These are phyloP conservation scores for Calameuta filiformis DNA, from an alignment of 2,888 invertebrate genomes.

Conservation along the genomic window DNA sequence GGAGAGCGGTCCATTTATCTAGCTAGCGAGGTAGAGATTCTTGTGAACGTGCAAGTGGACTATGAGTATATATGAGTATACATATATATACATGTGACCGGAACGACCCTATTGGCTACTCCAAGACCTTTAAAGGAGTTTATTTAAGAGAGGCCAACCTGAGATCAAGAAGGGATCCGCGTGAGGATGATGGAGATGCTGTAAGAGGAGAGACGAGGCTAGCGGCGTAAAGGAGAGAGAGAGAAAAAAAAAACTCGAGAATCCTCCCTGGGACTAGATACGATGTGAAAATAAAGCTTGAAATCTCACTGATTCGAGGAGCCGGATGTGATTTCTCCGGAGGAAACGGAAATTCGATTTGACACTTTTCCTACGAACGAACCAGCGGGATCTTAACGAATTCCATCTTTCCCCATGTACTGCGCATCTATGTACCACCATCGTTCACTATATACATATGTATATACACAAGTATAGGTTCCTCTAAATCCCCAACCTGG, in stretches of 20 bases:
- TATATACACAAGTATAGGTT: background rate
- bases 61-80: background rate
- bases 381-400: slow-evolving; percentile 36
- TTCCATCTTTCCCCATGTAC: slow-evolving; percentile 21
- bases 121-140: slow-evolving; percentile 38
- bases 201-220: slow-evolving; percentile 21
- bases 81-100: background rate
- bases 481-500: background rate
- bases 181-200: slow-evolving; percentile 13
- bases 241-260: slow-evolving; percentile 17
- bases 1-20: slow-evolving; percentile 55
- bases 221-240: slow-evolving; percentile 24
- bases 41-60: background rate
- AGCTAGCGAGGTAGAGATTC: slow-evolving; percentile 36
- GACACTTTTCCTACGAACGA: slow-evolving; percentile 29
- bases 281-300: slow-evolving; percentile 6
- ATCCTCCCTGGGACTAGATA: slow-evolving; percentile 11
- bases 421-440: background rate
- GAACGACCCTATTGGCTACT: background rate
- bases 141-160: slow-evolving; percentile 42
- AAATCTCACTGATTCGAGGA: slow-evolving; percentile 34
- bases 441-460: background rate
- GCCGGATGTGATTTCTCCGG: slow-evolving; percentile 38
- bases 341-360: slow-evolving; percentile 48
- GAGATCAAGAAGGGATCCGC: slow-evolving; percentile 10